Evolutionary conservation across 2,888 invertebrate species (phyloP), one percentile per base, ranked within the genome.

Genomic region (Caprella mutica): DNA sequence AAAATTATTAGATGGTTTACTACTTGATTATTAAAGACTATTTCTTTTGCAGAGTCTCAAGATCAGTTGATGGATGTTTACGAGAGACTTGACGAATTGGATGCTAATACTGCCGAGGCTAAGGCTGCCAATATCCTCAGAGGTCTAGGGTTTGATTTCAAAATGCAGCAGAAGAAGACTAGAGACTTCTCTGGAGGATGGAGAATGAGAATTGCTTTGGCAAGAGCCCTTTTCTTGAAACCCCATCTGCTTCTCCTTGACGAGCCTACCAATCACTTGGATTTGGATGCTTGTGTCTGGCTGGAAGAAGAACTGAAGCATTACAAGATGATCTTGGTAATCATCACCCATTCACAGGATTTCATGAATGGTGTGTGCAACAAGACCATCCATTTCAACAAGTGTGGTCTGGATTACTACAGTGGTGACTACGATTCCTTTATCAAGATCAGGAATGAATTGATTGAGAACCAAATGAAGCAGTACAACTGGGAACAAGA

Each of bases 401-500:
- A 93, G 73, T 87, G 87, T 68, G 84, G 87, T 65, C 80, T 99
- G 42, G 91, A 93, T 72, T 92, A 92, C 75, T 99, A 88, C 75
- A 62, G 65, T 30, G 81, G 82, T 68, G 97, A 97, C 77, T 99
- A 97, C 73, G 98, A 99, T 73, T 86, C 90, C 1, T 99, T 97
- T 71, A 81, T 91, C 8, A 84, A 88, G 67, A 99, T 97, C 2
- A 79, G 94, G 64, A 79, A 86, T 79, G 98, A 99, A 72, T 76
- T 96, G 68, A 77, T 94, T 65, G 98, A 98, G 74, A 98, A 98
- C 74, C 98, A 99, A 76, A 88, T 86, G 82, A 99, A 99, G 73
- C 91, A 92, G 71, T 98, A 96, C 75, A 92, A 94, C 70, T 98
- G 98, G 98, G 97, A 99, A 74, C 98, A 99, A 73, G 93, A 94